A percentile compares a stretch with the other conserved stretches of the same genome.
These are phyloP conservation scores for Falco punctatus DNA, from an alignment of 2,113 vertebrate species.

Conservation along the genomic window DNA sequence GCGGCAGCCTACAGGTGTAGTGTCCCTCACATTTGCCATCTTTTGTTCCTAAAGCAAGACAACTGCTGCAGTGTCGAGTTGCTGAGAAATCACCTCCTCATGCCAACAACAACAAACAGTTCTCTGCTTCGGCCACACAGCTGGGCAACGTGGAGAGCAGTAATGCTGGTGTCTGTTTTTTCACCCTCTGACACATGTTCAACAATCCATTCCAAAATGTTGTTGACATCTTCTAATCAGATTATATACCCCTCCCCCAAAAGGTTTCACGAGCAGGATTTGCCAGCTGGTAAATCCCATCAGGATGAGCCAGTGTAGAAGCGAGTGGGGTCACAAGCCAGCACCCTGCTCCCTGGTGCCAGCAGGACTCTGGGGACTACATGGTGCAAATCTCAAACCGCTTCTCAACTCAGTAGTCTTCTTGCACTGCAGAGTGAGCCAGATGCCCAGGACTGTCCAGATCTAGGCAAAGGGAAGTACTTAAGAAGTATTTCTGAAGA, in stretches of 20 bases:
- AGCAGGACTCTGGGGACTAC: neutral
- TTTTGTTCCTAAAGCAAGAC: neutral
- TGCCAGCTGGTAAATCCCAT: neutral
- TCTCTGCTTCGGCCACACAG: neutral
- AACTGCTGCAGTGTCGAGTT: neutral
- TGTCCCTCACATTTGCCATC: neutral
- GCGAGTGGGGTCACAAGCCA: too few species aligned
- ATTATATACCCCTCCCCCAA: accelerated
- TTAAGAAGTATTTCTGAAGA: neutral
- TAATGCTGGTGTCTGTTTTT: neutral
- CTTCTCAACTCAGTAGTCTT: accelerated
- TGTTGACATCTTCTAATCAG: neutral
- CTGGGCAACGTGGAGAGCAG: accelerated
- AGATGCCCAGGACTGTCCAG: accelerated
- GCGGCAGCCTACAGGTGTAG: neutral
- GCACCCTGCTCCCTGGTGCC: neutral
- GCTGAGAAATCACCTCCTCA: neutral
- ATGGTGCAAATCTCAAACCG: accelerated
- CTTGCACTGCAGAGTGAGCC: neutral
- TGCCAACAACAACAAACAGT: neutral
- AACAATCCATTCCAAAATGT: neutral
- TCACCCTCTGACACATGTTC: neutral
- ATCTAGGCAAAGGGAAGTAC: neutral
- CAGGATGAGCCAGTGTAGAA: neutral
- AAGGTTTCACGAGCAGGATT: accelerated